Conservation (phyloP, 1,140 invertebrate species). For the Zaprionus kolodkinae region DNA sequence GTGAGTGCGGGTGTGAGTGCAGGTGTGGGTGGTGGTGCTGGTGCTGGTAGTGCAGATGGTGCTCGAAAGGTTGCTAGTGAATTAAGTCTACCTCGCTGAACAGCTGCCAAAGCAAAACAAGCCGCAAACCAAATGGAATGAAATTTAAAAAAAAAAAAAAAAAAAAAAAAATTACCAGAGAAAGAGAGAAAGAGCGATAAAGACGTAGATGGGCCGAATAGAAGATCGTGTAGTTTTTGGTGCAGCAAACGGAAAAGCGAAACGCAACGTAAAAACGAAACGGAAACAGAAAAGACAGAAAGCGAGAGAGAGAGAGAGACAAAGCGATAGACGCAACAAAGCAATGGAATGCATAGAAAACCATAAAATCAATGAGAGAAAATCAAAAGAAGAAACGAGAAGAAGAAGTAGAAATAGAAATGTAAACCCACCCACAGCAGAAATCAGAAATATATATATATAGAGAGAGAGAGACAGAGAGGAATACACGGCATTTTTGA, state of each 20-base stretch:
- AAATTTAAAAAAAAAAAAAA: slow-evolving; percentile 15
- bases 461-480: not conserved
- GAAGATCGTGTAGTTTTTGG: slow-evolving; percentile 50
- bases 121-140: slow-evolving; percentile 26
- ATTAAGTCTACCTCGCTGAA: slow-evolving; percentile 23
- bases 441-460: slow-evolving; percentile 8
- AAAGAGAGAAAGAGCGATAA: too few species aligned
- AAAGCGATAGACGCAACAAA: slow-evolving; percentile 31
- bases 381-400: slow-evolving; percentile 1
- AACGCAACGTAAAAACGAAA: slow-evolving; percentile 28
- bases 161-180: not conserved
- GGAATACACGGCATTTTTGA: slow-evolving; percentile 14
- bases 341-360: slow-evolving; percentile 37
- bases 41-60: slow-evolving; percentile 8
- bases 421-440: slow-evolving; percentile 24
- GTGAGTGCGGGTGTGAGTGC: slow-evolving; percentile 13
- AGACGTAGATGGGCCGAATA: slow-evolving; percentile 19
- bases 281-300: slow-evolving; percentile 10
- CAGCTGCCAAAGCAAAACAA: slow-evolving; percentile 52
- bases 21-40: not conserved
- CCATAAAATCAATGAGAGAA: slow-evolving; percentile 16
- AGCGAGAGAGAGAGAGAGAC: slow-evolving; percentile 29
- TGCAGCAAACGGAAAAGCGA: slow-evolving; percentile 40
- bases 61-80: slow-evolving; percentile 19
- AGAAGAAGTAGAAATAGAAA: not conserved